Evolutionary conservation across 2,888 invertebrate genomes (phyloP), one percentile per base, ranked within the genome.

Genomic region (Frankliniella intonsa): DNA sequence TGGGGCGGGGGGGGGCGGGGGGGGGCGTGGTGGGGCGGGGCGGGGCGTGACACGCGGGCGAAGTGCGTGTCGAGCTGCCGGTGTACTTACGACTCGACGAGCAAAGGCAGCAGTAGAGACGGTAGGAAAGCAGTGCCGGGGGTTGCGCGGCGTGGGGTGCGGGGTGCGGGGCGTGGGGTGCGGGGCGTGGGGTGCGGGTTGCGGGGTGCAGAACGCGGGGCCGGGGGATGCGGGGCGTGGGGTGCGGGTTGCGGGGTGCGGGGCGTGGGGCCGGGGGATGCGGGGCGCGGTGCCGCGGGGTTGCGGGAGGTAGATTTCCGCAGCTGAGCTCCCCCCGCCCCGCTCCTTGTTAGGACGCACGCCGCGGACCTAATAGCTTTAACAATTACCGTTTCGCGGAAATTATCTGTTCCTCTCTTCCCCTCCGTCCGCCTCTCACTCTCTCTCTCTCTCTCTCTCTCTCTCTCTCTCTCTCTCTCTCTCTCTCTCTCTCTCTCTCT

Each of bases 351-450:
- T 38, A 38, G 38, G 38, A 38, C 38, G 38, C 38, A 38, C 38
- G 38, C 38, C 38, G 38, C 38, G 85, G 85, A 85, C 84, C 85
- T 86, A 86, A 86, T 86, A 86, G 85, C 86, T 86, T 86, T 86
- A 86, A 85, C 85, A 85, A 76, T 76, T 85, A 85, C 85, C 85
- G 86, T 86, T 85, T 85, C 85, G 85, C 86, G 85, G 85, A 86
- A 86, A 85, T 86, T 86, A 86, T 86, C 86, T 85, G 85, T 86
- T 86, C 85, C 86, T 84, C 85, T 85, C 85, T 85, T 84, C 84
- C 84, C 85, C 84, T 84, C 84, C 83, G 84, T 83, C 86, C 86
- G 85, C 86, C 86, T 85, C 86, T 84, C 85, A 85, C 85, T 85
- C 84, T 84, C 84, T 84, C 85, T 84, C 84, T 83, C 84, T 83